These are phyloP conservation scores for Diplodus puntazzo DNA, from an alignment of 2,797 vertebrate species.

Conservation along the genomic window DNA sequence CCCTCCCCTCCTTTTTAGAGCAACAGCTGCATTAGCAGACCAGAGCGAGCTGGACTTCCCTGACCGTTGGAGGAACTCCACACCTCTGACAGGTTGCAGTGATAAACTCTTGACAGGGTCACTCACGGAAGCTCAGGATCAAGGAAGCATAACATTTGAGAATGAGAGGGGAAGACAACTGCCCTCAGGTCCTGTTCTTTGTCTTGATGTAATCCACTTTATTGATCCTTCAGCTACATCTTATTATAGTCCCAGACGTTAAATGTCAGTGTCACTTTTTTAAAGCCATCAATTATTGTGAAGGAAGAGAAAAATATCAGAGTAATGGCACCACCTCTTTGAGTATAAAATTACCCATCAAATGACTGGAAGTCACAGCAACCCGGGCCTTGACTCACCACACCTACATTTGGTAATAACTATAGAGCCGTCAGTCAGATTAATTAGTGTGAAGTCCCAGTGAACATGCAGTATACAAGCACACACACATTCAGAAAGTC, in stretches of 20 bases:
- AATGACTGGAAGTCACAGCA: slow-evolving; percentile 54
- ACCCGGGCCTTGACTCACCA: slow-evolving; percentile 44
- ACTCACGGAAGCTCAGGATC: slow-evolving; percentile 13
- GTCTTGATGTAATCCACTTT: not conserved
- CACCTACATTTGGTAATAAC: slow-evolving; percentile 73
- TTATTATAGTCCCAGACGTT: not conserved
- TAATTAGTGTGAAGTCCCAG: slow-evolving; percentile 59
- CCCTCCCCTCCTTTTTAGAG: slow-evolving; percentile 20
- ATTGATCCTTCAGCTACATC: slow-evolving; percentile 2
- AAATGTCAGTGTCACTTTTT: slow-evolving; percentile 7
- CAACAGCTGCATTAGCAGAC: slow-evolving; percentile 46
- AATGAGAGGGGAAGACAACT: no score
- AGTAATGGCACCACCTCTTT: slow-evolving; percentile 37
- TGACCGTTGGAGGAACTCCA: slow-evolving; percentile 2
- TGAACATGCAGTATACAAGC: slow-evolving; percentile 31
- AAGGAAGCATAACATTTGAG: not conserved
- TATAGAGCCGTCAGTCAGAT: slow-evolving; percentile 61
- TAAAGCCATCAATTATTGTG: slow-evolving; percentile 49
- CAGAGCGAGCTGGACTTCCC: not conserved
- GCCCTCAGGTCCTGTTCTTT: not conserved
- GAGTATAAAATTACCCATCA: slow-evolving; percentile 49
- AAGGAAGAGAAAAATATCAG: slow-evolving; percentile 62
- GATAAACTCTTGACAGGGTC: slow-evolving; percentile 24
- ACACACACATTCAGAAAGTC: slow-evolving; percentile 27
- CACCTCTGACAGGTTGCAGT: slow-evolving; percentile 31